These are phyloP conservation scores for Myripristis jacobus DNA, from an alignment of 2,797 vertebrate species.

Conservation along the genomic window DNA sequence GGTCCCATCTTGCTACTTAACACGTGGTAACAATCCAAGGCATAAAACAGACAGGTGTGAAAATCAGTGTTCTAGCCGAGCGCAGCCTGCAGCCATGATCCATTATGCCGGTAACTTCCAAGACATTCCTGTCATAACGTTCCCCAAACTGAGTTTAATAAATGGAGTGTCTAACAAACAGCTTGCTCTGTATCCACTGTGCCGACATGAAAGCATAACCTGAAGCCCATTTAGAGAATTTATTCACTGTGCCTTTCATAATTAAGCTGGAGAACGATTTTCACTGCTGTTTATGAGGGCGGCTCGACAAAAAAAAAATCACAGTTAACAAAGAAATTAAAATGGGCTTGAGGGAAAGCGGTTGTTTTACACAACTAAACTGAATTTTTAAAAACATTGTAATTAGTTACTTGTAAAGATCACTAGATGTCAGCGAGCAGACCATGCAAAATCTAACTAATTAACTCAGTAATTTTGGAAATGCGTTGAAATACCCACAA, in stretches of 20 bases:
- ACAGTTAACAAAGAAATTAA: background rate
- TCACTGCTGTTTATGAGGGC: constrained; percentile 30
- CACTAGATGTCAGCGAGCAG: background rate
- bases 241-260: constrained; percentile 78
- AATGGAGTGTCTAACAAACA: constrained; percentile 57
- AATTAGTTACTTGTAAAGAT: constrained; percentile 12
- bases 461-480: constrained; percentile 20
- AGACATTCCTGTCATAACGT: constrained; percentile 31
- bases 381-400: constrained; percentile 10
- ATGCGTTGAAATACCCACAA: constrained; percentile 43
- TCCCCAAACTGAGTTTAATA: constrained; percentile 54
- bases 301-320: constrained; percentile 12
- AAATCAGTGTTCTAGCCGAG: background rate
- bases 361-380: constrained; percentile 16
- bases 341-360: constrained; percentile 25
- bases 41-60: constrained; percentile 43
- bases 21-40: constrained; percentile 30
- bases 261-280: constrained; percentile 54
- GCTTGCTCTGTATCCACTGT: constrained; percentile 66
- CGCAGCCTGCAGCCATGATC: constrained; percentile 4
- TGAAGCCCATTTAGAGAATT: constrained; percentile 39
- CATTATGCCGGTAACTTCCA: constrained; percentile 28
- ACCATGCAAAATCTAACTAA: constrained; percentile 5
- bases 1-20: constrained; percentile 31
- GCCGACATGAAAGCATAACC: constrained; percentile 43